Conservation (phyloP, 1,140 invertebrate genomes). For the Batillaria attramentaria region DNA sequence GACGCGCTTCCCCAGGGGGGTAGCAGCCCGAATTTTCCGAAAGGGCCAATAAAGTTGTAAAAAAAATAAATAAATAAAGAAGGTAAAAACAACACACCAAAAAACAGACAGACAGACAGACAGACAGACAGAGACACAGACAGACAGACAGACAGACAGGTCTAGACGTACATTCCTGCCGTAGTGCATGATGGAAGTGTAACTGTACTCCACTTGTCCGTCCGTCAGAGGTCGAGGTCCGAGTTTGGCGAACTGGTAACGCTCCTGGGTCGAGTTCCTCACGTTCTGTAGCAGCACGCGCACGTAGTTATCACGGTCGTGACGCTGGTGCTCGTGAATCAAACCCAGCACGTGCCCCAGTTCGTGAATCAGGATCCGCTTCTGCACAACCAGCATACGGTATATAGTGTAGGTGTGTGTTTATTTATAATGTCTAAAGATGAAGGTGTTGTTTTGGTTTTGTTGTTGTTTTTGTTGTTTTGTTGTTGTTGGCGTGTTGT, state of each 20-base stretch:
- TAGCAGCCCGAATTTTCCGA: too few relatives aligned
- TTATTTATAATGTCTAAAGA: too few relatives aligned
- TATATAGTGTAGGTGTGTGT: too few relatives aligned
- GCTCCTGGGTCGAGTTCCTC: constrained; percentile 68
- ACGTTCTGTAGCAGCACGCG: constrained; percentile 79
- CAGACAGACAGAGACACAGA: too few relatives aligned
- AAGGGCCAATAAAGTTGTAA: too few relatives aligned
- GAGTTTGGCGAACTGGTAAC: constrained; percentile 72
- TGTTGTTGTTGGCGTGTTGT: too few relatives aligned
- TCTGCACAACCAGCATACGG: too few relatives aligned
- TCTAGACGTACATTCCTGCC: constrained; percentile 44
- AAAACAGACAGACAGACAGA: neutral
- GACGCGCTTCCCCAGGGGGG: too few relatives aligned
- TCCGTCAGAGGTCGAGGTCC: constrained; percentile 67
- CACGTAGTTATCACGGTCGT: constrained; percentile 46
- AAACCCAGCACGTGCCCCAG: constrained; percentile 49
- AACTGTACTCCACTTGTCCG: constrained; percentile 74
- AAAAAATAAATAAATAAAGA: too few relatives aligned
- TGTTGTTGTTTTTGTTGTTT: too few relatives aligned
- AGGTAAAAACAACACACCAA: too few relatives aligned
- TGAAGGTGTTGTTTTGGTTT: too few relatives aligned
- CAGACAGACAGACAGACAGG: neutral
- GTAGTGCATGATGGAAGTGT: constrained; percentile 68
- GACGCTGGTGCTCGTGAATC: constrained; percentile 49
- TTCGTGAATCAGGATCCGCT: constrained; percentile 45